Conservation (phyloP, 2,797 vertebrate species). For the Syngnathus rostellatus region DNA sequence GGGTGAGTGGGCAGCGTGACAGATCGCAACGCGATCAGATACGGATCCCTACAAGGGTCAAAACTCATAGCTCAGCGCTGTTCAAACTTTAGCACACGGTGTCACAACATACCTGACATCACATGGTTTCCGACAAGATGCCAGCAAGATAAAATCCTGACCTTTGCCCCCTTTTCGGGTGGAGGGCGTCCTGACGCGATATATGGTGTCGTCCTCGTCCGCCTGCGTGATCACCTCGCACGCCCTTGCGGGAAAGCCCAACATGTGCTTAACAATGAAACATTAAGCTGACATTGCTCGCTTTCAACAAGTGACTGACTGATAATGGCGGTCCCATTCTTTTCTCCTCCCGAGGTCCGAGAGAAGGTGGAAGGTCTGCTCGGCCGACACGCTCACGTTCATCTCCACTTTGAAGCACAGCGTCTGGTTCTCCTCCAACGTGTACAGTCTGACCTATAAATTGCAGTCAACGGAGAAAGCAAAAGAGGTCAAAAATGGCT, state of each 20-base stretch:
- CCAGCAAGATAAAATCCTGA: slow-evolving; percentile 87
- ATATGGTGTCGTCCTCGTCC: slow-evolving; percentile 84
- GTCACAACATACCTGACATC: slow-evolving; percentile 69
- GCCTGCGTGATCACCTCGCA: slow-evolving; percentile 81
- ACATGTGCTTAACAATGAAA: background rate
- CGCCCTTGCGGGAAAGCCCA: slow-evolving; percentile 56
- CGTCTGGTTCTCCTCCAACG: slow-evolving; percentile 84
- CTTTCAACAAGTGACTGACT: slow-evolving; percentile 64
- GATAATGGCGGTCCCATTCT: slow-evolving; percentile 85
- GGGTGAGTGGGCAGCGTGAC: slow-evolving; percentile 82
- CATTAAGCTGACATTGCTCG: too few species aligned
- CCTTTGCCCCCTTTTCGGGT: slow-evolving; percentile 68
- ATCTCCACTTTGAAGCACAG: slow-evolving; percentile 89
- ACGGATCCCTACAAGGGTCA: slow-evolving; percentile 77
- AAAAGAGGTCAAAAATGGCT: background rate
- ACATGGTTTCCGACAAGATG: slow-evolving; percentile 83
- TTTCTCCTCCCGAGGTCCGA: slow-evolving; percentile 81
- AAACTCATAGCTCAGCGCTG: background rate
- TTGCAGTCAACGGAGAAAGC: background rate
- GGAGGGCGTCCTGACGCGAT: slow-evolving; percentile 75
- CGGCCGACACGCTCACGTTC: slow-evolving; percentile 62
- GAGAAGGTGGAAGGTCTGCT: slow-evolving; percentile 79
- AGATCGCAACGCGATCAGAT: slow-evolving; percentile 86
- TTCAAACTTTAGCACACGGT: background rate
- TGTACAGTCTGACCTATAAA: slow-evolving; percentile 82